Evolutionary conservation across 2,888 invertebrate species (phyloP), one percentile per base, ranked within the genome.

Genomic region (Megalurothrips usitatus): DNA sequence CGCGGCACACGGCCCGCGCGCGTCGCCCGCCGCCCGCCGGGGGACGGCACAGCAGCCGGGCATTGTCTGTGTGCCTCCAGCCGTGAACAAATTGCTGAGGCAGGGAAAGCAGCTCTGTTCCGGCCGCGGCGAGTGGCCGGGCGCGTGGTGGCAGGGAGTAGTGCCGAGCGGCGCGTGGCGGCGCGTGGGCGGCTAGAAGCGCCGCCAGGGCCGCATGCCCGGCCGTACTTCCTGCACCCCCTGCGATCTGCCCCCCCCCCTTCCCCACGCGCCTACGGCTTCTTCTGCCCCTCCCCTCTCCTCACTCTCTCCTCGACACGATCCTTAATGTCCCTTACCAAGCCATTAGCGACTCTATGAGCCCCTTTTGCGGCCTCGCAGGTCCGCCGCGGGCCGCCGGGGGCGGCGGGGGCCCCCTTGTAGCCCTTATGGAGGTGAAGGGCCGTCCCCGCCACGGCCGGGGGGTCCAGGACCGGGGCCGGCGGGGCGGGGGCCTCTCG

Each of bases 261-360:
- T 4, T 43, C 34, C 3, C 34, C 34, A 4, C 34, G 34, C 6
- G 34, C 52, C 4, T 52, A 19, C 52, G 52, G 52, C 52, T 52
- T 52, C 52, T 52, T 52, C 1, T 19, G 52, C 52, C 17, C 58
- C 17, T 17, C 17, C 14, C 68, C n/a, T 11, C 68, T 8, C 11
- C 23, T 58, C 58, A n/a, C 68, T n/a, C 23, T 19, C 68, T 26
- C 26, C 68, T 26, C 9, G 23, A n/a, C n/a, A n/a, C 23, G 26
- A 12, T 26, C 68, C 68, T 75, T 75, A 75, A 75, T 75, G 68
- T 75, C 68, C 26, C 68, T 75, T 26, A 26, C 68, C 68, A 75
- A 23, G 23, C 68, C 68, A 75, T 75, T 75, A 75, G 23, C 12
- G 68, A 26, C 68, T 75, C 68, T 23, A 75, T 75, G 68, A 68